phyloP scores from a whole-genome alignment of 2,888 invertebrate genomes.

The Eupithecia exiguata region DNA sequence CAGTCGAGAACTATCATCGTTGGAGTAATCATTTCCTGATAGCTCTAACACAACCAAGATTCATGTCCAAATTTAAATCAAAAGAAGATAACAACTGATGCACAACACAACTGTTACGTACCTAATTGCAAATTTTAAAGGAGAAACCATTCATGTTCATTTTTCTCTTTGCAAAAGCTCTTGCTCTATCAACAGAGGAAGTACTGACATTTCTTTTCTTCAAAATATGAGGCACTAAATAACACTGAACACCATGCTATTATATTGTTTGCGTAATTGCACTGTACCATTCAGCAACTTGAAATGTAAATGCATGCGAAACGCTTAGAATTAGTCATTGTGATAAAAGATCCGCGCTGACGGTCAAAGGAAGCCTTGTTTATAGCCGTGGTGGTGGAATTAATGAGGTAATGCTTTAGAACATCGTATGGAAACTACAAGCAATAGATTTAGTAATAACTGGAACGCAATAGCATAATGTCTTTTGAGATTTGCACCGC shows the following conservation, averaged over 20 bases:
- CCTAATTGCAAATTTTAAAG: background rate
- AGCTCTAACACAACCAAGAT: too few relatives aligned
- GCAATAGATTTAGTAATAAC: conserved; percentile 27
- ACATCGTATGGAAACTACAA: conserved; percentile 25
- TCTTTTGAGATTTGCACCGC: background rate
- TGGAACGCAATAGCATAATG: conserved; percentile 7
- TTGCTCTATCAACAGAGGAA: conserved; percentile 42
- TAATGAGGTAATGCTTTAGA: conserved; percentile 38
- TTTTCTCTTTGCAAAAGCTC: conserved; percentile 16
- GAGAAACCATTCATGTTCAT: background rate
- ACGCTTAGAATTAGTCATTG: conserved; percentile 64
- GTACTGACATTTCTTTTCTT: conserved; percentile 69
- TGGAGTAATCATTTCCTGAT: too few relatives aligned
- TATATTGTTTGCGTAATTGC: conserved; percentile 79
- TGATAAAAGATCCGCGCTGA: conserved; percentile 45
- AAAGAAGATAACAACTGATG: background rate
- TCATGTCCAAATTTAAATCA: background rate
- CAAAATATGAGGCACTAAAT: conserved; percentile 62
- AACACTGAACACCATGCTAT: conserved; percentile 68
- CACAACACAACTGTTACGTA: background rate
- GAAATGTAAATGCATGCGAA: conserved; percentile 72
- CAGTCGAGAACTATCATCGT: too few relatives aligned
- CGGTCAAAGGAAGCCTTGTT: conserved; percentile 43
- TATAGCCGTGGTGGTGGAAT: conserved; percentile 38
- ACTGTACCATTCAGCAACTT: conserved; percentile 62